These are phyloP conservation scores for Epirrhoe alternata DNA, from an alignment of 2,888 invertebrate genomes.

Conservation along the genomic window DNA sequence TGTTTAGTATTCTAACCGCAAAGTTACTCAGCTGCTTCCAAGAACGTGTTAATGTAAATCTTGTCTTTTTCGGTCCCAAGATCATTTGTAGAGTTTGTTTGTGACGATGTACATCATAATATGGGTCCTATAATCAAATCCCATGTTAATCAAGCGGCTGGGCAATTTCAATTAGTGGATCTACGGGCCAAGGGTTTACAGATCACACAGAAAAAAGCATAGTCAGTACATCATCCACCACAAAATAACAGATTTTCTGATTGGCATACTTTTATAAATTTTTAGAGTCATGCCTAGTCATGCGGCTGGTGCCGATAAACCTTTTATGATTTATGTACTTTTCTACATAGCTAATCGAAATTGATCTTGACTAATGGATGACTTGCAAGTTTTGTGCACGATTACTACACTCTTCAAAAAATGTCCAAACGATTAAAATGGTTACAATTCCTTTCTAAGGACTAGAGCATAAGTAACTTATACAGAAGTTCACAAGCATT, in stretches of 20 bases:
- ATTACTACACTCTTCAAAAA: background rate
- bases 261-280: background rate
- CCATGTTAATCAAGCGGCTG: conserved; percentile 39
- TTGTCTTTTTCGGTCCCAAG: background rate
- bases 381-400: background rate
- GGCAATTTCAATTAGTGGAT: conserved; percentile 37
- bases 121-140: conserved; percentile 34
- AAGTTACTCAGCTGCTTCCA: background rate
- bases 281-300: background rate
- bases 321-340: background rate
- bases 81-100: background rate
- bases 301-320: background rate
- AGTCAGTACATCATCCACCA: background rate
- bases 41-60: background rate
- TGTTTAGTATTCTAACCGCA: conserved; percentile 2
- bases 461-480: too few species aligned
- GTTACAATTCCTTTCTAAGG: too few species aligned
- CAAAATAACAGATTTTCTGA: background rate
- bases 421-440: too few species aligned
- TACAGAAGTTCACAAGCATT: too few species aligned
- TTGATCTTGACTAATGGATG: conserved; percentile 1
- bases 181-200: conserved; percentile 12
- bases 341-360: background rate
- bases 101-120: conserved; percentile 14
- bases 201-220: background rate